These are phyloP conservation scores for Boleophthalmus pectinirostris DNA, from an alignment of 2,113 vertebrate genomes.

Conservation along the genomic window DNA sequence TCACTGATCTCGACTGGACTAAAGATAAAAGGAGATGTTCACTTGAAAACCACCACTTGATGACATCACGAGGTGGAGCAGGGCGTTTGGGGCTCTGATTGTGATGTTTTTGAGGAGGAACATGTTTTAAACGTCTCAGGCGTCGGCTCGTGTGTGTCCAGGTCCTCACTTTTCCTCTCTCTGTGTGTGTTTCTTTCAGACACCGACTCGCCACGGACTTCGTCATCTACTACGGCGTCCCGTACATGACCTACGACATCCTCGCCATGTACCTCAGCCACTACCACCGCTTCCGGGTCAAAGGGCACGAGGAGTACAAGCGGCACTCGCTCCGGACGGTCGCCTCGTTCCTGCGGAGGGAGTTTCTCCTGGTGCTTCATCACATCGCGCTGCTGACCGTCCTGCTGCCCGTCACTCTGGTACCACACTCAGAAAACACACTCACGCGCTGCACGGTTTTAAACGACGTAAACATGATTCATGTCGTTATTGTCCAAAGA, in stretches of 20 bases:
- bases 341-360: constrained; percentile 84
- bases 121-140: too few relatives aligned
- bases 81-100: too few relatives aligned
- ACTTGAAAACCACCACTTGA: too few relatives aligned
- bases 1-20: too few relatives aligned
- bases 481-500: too few relatives aligned
- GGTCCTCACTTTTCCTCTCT: background rate
- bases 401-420: constrained; percentile 90
- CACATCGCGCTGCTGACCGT: constrained; percentile 89
- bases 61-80: too few relatives aligned
- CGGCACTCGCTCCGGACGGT: constrained; percentile 78
- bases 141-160: too few relatives aligned
- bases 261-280: constrained; percentile 96
- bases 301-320: constrained; percentile 74
- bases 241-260: constrained; percentile 96
- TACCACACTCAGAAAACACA: constrained; percentile 58
- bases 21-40: too few relatives aligned
- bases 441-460: too few relatives aligned
- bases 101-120: too few relatives aligned
- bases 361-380: constrained; percentile 91
- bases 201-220: constrained; percentile 93
- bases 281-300: constrained; percentile 85
- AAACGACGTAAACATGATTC: too few relatives aligned
- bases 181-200: constrained; percentile 66
- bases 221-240: constrained; percentile 86